Base-by-base conservation (phyloP, 2,113 vertebrate species). In the Ursus arctos region DNA sequence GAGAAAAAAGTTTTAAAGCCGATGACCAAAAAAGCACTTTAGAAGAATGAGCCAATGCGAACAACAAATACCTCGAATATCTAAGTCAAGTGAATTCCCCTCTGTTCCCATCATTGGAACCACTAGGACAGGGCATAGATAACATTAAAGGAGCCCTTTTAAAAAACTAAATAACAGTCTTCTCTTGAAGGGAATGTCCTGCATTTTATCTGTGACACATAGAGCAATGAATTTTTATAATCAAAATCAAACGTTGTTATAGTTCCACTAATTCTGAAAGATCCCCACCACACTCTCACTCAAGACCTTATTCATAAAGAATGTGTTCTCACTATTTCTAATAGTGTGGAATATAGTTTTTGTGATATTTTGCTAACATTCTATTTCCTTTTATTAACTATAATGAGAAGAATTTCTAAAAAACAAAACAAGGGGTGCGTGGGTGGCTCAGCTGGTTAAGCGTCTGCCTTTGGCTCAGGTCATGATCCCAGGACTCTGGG, bases 341-440 rank as follows among this genome's bases (percentile, higher is more conserved):
- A 61, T 9, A 4, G 19, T 63, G 4, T 65, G 59, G 76, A 33
- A 36, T 72, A 92, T 57, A 51, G 51, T 81, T 49, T 93, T 94
- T 65, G 6, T 67, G 77, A 91, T 31, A 82, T 72, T 80, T 85
- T 90, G 28, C 51, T 93, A 88, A 61, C 31, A 51, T 91, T 91
- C 72, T 79, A 77, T 87, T 92, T 93, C 53, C 40, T 72, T 72
- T 31, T 28, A 87, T 51, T 72, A 76, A 96, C 55, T 90, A 88
- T 82, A 91, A 77, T 49, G 14, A 74, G 22, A 95, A 85, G 67
- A 67, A 76, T 79, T 90, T 63, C 24, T 74, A 47, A 49, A 82
- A 85, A 69, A 90, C 1, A n/a, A 86, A 11, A 36, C 12, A 67
- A 67, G 31, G 14, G 63, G 31, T 3, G 31, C 63, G 28, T 67